Evolutionary conservation across 1,140 invertebrate genomes (phyloP).

Genomic region (Drosophila tristis): DNA sequence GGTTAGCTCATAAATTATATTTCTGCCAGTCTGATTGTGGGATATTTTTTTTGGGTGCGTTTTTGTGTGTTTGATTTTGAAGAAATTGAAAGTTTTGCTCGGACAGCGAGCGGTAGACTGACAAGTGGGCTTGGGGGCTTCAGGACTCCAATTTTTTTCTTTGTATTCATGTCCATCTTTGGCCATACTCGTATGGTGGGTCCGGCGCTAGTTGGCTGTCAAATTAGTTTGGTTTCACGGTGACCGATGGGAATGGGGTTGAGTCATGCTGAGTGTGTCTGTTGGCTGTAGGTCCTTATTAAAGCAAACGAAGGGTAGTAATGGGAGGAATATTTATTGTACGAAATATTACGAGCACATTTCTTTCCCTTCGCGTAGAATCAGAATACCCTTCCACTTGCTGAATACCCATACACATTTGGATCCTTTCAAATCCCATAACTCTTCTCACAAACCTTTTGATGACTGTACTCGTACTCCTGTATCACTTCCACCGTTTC

Average conservation of each 20-base stretch:
- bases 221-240: slow-evolving; percentile 77
- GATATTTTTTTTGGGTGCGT: slow-evolving; percentile 21
- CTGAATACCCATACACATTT: too few species aligned
- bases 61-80: slow-evolving; percentile 17
- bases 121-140: slow-evolving; percentile 57
- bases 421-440: too few species aligned
- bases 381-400: too few species aligned
- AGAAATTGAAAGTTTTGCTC: slow-evolving; percentile 65
- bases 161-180: slow-evolving; percentile 12
- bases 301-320: too few species aligned
- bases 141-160: slow-evolving; percentile 15
- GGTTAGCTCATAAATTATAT: slow-evolving; percentile 75
- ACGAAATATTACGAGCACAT: too few species aligned
- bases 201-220: slow-evolving; percentile 75
- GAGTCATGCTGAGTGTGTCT: slow-evolving; percentile 22
- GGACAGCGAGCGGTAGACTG: slow-evolving; percentile 33
- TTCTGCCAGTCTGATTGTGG: slow-evolving; percentile 36
- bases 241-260: slow-evolving; percentile 36
- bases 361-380: too few species aligned
- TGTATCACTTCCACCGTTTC: slow-evolving; percentile 4
- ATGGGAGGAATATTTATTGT: too few species aligned
- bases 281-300: neutral
- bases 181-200: slow-evolving; percentile 3
- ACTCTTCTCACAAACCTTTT: too few species aligned
- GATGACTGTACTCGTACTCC: neutral